phyloP scores from a whole-genome alignment of 2,888 invertebrate species.

The Adineta ricciae region DNA sequence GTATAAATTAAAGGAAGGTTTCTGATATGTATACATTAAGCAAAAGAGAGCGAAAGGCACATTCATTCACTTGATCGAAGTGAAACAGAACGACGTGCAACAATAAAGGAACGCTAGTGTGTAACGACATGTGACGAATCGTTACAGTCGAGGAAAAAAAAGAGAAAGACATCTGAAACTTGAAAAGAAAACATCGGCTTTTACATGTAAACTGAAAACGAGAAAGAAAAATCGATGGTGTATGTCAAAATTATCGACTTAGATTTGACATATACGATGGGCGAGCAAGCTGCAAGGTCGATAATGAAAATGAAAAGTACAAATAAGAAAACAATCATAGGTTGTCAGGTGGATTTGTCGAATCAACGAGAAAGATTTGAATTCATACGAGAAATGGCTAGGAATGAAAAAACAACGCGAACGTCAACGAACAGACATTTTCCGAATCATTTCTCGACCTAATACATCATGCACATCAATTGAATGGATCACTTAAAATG shows the following conservation, averaged over 20 bases:
- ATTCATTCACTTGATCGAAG: neutral
- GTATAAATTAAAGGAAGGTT: neutral
- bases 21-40: neutral
- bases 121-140: neutral
- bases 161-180: neutral
- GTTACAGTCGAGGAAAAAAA: neutral
- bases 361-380: too few species aligned
- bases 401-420: neutral
- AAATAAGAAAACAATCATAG: neutral
- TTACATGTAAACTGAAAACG: neutral
- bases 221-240: neutral
- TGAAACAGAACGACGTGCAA: neutral
- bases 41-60: neutral
- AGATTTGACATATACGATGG: neutral
- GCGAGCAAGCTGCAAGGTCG: neutral
- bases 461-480: neutral
- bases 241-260: neutral
- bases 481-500: constrained; percentile 3
- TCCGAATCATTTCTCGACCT: neutral
- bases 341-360: neutral
- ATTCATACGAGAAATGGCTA: neutral
- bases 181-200: neutral
- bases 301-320: neutral
- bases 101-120: neutral
- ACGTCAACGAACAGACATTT: neutral